Evolutionary conservation across 2,888 invertebrate genomes (phyloP).

Genomic region (Sinotaia quadrata): DNA sequence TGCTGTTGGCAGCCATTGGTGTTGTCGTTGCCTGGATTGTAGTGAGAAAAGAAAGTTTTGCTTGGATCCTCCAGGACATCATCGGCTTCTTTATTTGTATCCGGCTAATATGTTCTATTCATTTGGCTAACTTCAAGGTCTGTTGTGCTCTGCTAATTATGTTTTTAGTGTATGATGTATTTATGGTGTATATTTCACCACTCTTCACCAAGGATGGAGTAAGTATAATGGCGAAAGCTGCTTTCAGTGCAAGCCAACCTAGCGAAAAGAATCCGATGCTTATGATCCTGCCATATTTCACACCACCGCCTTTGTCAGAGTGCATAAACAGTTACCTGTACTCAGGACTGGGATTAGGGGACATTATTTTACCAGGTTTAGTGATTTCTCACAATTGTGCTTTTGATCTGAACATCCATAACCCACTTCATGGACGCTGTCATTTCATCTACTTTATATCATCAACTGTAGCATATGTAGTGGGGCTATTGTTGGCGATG

Average conservation of each 20-base stretch:
- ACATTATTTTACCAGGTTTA: constrained; percentile 76
- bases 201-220: constrained; percentile 73
- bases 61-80: constrained; percentile 68
- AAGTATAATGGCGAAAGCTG: too few relatives aligned
- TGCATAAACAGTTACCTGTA: constrained; percentile 59
- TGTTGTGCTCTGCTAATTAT: constrained; percentile 73
- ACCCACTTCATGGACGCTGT: background rate
- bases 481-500: constrained; percentile 75
- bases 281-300: constrained; percentile 74
- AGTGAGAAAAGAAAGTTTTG: constrained; percentile 44
- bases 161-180: constrained; percentile 77
- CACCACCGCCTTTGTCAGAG: constrained; percentile 56
- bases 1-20: constrained; percentile 53
- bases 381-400: constrained; percentile 75
- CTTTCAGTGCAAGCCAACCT: too few relatives aligned
- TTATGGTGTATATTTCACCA: constrained; percentile 78
- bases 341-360: constrained; percentile 76
- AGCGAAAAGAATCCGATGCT: constrained; percentile 75
- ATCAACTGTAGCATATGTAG: constrained; percentile 74
- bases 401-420: constrained; percentile 69
- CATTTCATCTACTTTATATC: constrained; percentile 68
- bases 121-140: constrained; percentile 71
- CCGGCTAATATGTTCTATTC: constrained; percentile 74
- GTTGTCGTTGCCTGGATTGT: constrained; percentile 53
- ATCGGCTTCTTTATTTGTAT: constrained; percentile 73